Evolutionary conservation across 2,113 vertebrate species (phyloP), one percentile per base, ranked within the genome.

Genomic region (Egretta garzetta): DNA sequence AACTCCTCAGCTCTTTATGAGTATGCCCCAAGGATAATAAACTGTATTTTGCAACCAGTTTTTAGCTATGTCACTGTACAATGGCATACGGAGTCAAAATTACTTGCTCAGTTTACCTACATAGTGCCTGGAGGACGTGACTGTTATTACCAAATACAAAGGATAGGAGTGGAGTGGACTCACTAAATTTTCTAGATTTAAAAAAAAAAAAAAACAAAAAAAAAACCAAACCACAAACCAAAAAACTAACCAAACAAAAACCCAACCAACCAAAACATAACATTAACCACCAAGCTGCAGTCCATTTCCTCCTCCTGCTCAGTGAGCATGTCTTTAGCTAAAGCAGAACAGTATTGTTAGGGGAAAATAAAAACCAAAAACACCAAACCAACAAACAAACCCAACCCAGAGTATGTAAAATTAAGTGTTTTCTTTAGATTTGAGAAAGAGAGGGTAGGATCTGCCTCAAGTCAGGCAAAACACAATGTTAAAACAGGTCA

Each of bases 121-220:
- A 0, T 0, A 6, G 17, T 0, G 8, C 60, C 14, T 41, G 3
- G 56, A 53, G 41, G 15, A 10, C 2, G 3, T 17, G 12, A 50
- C 14, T 24, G 5, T 19, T n/a, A 2, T 15, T 27, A 13, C 7
- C 14, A 80, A 55, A n/a, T 3, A 21, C 1, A 30, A 60, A 49
- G 3, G 19, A 1, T 13, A 23, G 37, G 8, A 53, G 47, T 5
- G 5, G 14, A 64, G 23, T 2, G 0, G 0, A n/a, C 12, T 22
- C 16, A 9, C 16, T 55, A 66, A 1, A 12, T 43, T 35, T 55
- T 41, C 35, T 32, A 33, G n/a, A n/a, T 43, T 50, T 13, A 9
- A 73, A 16, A 19, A 41, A 6, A 21, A 16, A 15, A 41, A 6
- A 21, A 27, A 63, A 7, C 6, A n/a, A 64, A 0, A 6, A n/a